A percentile compares a stretch with the other conserved stretches of the same genome.
These are phyloP conservation scores for Paedocypris sp. DNA, from an alignment of 2,113 vertebrate species.

Conservation along the genomic window DNA sequence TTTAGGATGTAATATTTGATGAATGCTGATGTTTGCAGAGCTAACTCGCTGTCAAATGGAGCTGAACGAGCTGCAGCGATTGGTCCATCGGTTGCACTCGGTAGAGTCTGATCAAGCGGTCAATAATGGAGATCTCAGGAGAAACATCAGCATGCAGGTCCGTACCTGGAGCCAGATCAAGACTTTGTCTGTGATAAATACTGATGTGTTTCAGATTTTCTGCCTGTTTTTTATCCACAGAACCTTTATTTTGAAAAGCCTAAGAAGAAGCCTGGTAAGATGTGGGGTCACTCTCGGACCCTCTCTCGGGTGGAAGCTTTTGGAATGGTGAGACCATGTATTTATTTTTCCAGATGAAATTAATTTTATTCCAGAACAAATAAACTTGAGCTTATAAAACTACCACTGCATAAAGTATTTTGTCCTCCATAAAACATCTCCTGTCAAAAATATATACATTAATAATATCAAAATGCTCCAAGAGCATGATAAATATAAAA, in stretches of 20 bases:
- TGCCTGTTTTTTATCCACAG: conserved; percentile 21
- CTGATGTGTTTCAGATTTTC: background rate
- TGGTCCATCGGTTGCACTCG: conserved; percentile 64
- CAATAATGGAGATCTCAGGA: conserved; percentile 41
- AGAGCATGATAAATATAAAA: too few relatives aligned
- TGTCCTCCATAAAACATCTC: too few relatives aligned
- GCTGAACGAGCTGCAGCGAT: conserved; percentile 60
- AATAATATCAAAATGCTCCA: too few relatives aligned
- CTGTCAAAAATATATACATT: too few relatives aligned
- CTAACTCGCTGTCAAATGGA: conserved; percentile 64
- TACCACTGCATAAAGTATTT: too few relatives aligned
- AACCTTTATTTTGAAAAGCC: conserved; percentile 56
- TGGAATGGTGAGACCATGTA: conserved; percentile 49
- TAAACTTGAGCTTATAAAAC: too few relatives aligned
- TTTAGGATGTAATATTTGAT: too few relatives aligned
- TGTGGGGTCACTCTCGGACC: conserved; percentile 68
- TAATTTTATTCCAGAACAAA: too few relatives aligned
- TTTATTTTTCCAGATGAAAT: background rate
- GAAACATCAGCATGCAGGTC: conserved; percentile 42
- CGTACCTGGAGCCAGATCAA: background rate
- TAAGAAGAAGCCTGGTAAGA: conserved; percentile 63
- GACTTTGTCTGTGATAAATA: background rate
- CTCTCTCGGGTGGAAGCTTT: conserved; percentile 67
- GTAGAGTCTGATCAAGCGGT: conserved; percentile 59
- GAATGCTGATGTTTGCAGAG: conserved; percentile 47